These are phyloP conservation scores for western clawed frog (Xenopus tropicalis) DNA, from an alignment of 2,113 vertebrate species.

Conservation along the genomic window UCB_Xtro_10.0 CM004444.2:158383001-158383500, in stretches of 20 bases:
- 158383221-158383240: slow-evolving; percentile 86
- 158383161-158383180: slow-evolving; percentile 88
- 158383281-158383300: background rate
- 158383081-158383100: background rate
- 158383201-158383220: slow-evolving; percentile 87
- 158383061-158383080: no score
- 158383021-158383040: slow-evolving; percentile 76
- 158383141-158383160: slow-evolving; percentile 66
- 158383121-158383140: slow-evolving; percentile 83
- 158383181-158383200: slow-evolving; percentile 73
- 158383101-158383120: slow-evolving; percentile 62
- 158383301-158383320: slow-evolving; percentile 14
- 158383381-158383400: slow-evolving; percentile 75
- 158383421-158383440: slow-evolving; percentile 64
- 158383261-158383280: background rate
- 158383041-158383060: slow-evolving; percentile 58
- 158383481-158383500: no score
- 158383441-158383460: no score
- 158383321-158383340: slow-evolving; percentile 51
- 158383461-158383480: no score
- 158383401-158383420: slow-evolving; percentile 85
- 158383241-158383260: slow-evolving; percentile 72
- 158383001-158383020: slow-evolving; percentile 71
- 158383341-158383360: slow-evolving; percentile 82
- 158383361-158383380: slow-evolving; percentile 70